Evolutionary conservation across 23 tunicate genomes (phyloP), one percentile per base, ranked within the genome.

Genomic region (Ciona savignyi): DNA sequence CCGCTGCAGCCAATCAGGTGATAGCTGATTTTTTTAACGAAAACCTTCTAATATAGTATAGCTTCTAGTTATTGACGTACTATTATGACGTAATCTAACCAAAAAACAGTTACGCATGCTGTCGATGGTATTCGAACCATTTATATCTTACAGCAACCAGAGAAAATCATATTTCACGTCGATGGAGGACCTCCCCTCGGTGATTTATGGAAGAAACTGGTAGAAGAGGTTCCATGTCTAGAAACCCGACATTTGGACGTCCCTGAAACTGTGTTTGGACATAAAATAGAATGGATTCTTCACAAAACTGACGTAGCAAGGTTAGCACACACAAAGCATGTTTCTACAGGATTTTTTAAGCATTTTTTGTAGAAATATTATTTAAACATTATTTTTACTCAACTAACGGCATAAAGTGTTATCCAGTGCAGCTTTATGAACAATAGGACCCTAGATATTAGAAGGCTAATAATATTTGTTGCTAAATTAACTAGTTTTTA

Each of bases 291-390:
- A 27, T 30, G 32, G 0, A 56, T 74, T 27, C 48, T 74, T 23
- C 78, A 74, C 68, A 51, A 74, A 27, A 74, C 78, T 24, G 78
- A 74, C 23, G 78, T 74, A 11, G 78, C 78, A 20, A 74, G 78
- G 78, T 74, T 24, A 35, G 0, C 15, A 49, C 15, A 49, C 20
- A 49, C 61, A 49, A 49, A 11, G 15, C 61, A 49, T 11, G n/a
- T n/a, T n/a, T n/a, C n/a, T n/a, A n/a, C n/a, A n/a, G n/a, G n/a
- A n/a, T n/a, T n/a, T n/a, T n/a, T n/a, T n/a, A n/a, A n/a, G n/a
- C n/a, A n/a, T n/a, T n/a, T n/a, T n/a, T n/a, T n/a, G n/a, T n/a
- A n/a, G n/a, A n/a, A n/a, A n/a, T n/a, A n/a, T n/a, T n/a, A n/a
- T n/a, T n/a, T n/a, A n/a, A n/a, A n/a, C n/a, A n/a, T n/a, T n/a